Evolutionary conservation across 2,797 vertebrate genomes (phyloP).

Genomic region (Urophycis tenuis): DNA sequence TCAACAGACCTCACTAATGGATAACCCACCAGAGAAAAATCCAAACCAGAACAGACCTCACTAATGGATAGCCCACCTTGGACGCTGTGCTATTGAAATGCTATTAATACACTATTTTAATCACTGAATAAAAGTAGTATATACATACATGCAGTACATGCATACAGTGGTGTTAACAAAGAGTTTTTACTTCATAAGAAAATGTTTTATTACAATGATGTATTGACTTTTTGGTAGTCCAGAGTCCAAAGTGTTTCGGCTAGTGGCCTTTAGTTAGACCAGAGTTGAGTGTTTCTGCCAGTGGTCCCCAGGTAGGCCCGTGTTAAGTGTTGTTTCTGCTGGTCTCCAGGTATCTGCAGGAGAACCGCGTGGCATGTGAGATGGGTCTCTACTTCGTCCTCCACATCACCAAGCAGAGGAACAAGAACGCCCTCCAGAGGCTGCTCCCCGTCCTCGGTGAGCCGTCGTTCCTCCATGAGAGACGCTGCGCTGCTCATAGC

Average conservation of each 20-base stretch:
- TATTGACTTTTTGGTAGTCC: too few species aligned
- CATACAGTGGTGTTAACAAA: not conserved
- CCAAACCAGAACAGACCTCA: not conserved
- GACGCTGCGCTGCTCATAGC: too few species aligned
- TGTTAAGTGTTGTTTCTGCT: not conserved
- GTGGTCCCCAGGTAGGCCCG: not conserved
- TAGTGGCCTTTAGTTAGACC: not conserved
- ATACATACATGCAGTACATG: not conserved
- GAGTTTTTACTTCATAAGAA: not conserved
- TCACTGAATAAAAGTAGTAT: not conserved
- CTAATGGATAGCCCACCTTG: not conserved
- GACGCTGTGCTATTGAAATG: too few species aligned
- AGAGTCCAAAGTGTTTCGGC: not conserved
- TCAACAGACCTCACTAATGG: not conserved
- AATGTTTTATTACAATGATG: not conserved
- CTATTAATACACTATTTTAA: too few species aligned
- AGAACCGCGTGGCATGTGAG: constrained; percentile 93
- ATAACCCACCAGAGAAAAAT: not conserved
- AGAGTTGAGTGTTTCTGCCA: not conserved
- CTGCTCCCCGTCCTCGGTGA: constrained; percentile 85
- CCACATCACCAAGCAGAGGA: constrained; percentile 91
- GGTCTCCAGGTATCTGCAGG: constrained; percentile 80
- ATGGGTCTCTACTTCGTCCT: constrained; percentile 93
- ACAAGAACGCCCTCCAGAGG: constrained; percentile 90
- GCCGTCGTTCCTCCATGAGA: constrained; percentile 19